phyloP scores from a whole-genome alignment of 2,113 vertebrate genomes.

The Anser cygnoides region DNA sequence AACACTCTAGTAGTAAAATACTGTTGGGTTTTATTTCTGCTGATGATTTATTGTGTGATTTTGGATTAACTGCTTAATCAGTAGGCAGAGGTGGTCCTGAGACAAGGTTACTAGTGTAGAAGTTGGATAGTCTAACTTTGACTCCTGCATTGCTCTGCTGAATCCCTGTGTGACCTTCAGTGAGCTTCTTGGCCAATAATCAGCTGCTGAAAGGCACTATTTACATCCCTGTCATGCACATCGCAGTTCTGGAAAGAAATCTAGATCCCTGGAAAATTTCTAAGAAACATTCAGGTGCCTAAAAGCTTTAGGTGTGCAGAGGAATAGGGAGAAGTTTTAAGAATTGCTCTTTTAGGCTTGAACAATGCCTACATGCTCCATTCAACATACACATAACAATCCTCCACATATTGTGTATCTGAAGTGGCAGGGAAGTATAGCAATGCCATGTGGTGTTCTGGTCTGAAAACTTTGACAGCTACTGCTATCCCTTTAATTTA shows the following conservation, averaged over 20 bases:
- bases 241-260: background rate
- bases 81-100: background rate
- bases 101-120: background rate
- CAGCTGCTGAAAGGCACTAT: background rate
- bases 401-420: background rate
- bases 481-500: background rate
- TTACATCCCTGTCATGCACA: background rate
- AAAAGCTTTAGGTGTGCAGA: background rate
- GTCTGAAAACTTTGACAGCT: background rate
- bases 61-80: slow-evolving; percentile 8
- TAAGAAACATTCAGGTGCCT: background rate
- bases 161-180: background rate
- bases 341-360: background rate
- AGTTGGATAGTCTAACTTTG: background rate
- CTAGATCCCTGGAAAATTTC: background rate
- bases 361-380: background rate
- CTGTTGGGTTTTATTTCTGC: background rate
- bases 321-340: background rate
- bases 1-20: background rate
- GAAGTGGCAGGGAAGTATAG: background rate
- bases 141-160: background rate
- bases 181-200: background rate
- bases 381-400: background rate
- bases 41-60: background rate
- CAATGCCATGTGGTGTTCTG: background rate